Evolutionary conservation across 1,140 invertebrate species (phyloP).

Genomic region (Drosophila littoralis): DNA sequence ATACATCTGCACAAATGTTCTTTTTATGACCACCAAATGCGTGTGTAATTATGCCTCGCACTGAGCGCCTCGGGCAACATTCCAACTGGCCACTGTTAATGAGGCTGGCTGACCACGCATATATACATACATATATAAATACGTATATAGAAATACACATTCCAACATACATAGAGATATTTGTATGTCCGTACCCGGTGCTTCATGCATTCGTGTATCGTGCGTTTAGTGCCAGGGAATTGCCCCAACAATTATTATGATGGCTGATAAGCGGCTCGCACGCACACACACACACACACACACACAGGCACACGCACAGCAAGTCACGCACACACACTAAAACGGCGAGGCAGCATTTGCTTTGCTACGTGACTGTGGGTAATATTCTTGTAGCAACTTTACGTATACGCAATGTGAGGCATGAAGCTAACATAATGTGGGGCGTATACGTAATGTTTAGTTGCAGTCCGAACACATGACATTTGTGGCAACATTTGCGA

Average conservation of each 20-base stretch:
- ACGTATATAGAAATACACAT: background rate
- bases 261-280: constrained; percentile 61
- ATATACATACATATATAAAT: background rate
- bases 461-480: constrained; percentile 47
- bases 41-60: constrained; percentile 51
- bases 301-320: constrained; percentile 19
- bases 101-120: constrained; percentile 38
- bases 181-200: constrained; percentile 6
- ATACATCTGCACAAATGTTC: constrained; percentile 46
- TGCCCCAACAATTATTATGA: constrained; percentile 76
- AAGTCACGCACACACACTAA: constrained; percentile 48
- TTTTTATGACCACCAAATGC: constrained; percentile 55
- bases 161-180: background rate
- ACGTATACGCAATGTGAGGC: constrained; percentile 51
- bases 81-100: constrained; percentile 37
- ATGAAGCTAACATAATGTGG: constrained; percentile 29
- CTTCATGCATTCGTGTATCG: constrained; percentile 25
- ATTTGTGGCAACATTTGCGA: constrained; percentile 45
- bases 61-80: constrained; percentile 43
- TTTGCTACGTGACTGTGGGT: constrained; percentile 71
- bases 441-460: constrained; percentile 45
- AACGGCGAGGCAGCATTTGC: constrained; percentile 56
- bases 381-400: constrained; percentile 61
- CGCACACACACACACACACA: constrained; percentile 7
- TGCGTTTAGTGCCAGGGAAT: constrained; percentile 63